phyloP scores from a whole-genome alignment of 92 coral and sea anemone genomes.

The Phymanthus crucifer region DNA sequence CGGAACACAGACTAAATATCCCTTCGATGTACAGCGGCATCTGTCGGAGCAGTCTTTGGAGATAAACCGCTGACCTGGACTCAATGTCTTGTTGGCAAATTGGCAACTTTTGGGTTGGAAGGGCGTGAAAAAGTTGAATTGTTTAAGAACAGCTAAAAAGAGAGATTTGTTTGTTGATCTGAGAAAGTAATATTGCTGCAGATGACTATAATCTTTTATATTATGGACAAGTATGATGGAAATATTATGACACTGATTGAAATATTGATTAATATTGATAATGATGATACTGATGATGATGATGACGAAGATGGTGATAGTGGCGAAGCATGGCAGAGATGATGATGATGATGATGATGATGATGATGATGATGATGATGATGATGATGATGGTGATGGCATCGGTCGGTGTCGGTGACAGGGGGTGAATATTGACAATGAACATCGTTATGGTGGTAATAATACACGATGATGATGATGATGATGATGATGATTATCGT shows the following conservation, averaged over 20 bases:
- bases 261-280: too few relatives aligned
- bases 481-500: neutral
- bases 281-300: too few relatives aligned
- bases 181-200: too few relatives aligned
- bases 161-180: neutral
- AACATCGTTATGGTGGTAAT: neutral
- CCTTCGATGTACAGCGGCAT: conserved; percentile 54
- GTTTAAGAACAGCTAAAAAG: conserved; percentile 7
- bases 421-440: neutral
- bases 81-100: conserved; percentile 12
- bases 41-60: conserved; percentile 44
- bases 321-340: too few relatives aligned
- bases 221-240: too few relatives aligned
- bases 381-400: neutral
- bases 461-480: neutral
- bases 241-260: too few relatives aligned
- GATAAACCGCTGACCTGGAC: conserved; percentile 35
- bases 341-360: neutral
- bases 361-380: neutral
- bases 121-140: neutral
- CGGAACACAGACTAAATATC: conserved; percentile 46
- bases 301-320: neutral
- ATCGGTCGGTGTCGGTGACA: neutral
- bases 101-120: neutral
- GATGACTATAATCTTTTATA: too few relatives aligned